These are phyloP conservation scores for Caenorhabditis sinica DNA, from an alignment of 2,888 invertebrate genomes.

Conservation along the genomic window DNA sequence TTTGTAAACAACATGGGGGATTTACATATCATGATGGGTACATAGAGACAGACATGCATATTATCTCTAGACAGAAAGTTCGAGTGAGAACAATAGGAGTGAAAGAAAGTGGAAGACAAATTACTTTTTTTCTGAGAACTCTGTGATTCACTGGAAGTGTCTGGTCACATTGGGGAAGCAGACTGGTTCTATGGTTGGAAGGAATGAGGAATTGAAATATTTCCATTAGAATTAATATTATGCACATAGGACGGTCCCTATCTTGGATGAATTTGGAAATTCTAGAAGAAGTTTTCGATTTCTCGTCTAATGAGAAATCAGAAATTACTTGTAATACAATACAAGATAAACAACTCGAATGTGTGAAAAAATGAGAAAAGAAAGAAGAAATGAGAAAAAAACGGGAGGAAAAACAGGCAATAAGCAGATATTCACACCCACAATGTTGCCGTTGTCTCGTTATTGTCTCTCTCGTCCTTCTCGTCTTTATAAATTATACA, in stretches of 20 bases:
- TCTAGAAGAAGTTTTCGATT: neutral
- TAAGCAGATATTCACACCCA: conserved; percentile 30
- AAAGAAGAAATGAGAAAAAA: neutral
- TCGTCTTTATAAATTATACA: conserved; percentile 68
- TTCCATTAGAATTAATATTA: too few species aligned
- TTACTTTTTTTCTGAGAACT: neutral
- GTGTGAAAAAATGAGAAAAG: conserved; percentile 26
- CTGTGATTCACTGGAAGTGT: neutral
- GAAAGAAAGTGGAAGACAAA: neutral
- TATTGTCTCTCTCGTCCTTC: conserved; percentile 27
- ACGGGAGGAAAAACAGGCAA: neutral
- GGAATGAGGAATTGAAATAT: too few species aligned
- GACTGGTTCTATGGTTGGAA: neutral
- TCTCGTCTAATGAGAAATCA: conserved; percentile 22
- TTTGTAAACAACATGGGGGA: conserved; percentile 11
- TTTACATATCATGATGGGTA: neutral
- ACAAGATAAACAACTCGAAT: conserved; percentile 41
- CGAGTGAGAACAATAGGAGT: conserved; percentile 1
- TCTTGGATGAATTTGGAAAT: neutral
- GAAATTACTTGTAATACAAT: conserved; percentile 31
- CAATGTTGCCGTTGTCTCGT: conserved; percentile 30
- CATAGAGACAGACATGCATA: conserved; percentile 12
- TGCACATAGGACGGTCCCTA: neutral
- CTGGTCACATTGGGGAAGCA: neutral
- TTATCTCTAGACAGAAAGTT: conserved; percentile 25